A percentile compares a stretch with the other conserved stretches of the same genome.
These are phyloP conservation scores for Drosophila anomalata DNA, from an alignment of 2,888 invertebrate species.

Conservation along the genomic window DNA sequence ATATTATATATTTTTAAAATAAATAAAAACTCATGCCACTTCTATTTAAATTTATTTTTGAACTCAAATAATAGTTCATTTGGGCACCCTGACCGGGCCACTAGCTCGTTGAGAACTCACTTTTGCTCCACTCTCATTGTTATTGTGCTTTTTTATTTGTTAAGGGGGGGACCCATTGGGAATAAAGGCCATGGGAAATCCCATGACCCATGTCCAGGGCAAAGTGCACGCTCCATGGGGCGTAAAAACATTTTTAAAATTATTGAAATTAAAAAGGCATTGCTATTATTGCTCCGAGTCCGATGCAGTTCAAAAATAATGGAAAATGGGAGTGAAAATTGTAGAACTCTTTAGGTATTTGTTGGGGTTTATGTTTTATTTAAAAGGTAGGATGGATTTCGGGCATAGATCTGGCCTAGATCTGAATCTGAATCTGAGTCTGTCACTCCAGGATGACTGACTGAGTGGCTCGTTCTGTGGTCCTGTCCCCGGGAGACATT, in stretches of 20 bases:
- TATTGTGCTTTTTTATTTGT: conserved; percentile 1
- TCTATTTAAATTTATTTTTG: too few relatives aligned
- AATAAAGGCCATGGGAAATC: neutral
- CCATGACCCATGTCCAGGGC: conserved; percentile 7
- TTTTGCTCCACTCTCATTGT: conserved; percentile 10
- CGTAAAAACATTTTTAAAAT: conserved; percentile 58
- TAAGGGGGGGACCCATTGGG: too few relatives aligned
- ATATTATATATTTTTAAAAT: too few relatives aligned
- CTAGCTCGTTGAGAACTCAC: conserved; percentile 16
- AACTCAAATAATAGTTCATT: conserved; percentile 26
- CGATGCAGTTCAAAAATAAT: neutral
- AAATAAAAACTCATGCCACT: too few relatives aligned
- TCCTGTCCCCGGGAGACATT: conserved; percentile 42
- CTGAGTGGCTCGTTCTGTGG: conserved; percentile 63
- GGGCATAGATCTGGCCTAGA: neutral
- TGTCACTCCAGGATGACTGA: conserved; percentile 33
- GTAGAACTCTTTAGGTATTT: neutral
- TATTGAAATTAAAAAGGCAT: conserved; percentile 47
- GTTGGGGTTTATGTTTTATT: conserved; percentile 7
- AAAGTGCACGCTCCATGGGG: conserved; percentile 28
- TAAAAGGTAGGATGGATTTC: neutral
- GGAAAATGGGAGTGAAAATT: neutral
- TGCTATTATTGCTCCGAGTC: neutral
- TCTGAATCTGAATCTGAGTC: neutral
- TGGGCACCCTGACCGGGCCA: neutral